Evolutionary conservation across 2,113 vertebrate species (phyloP).

Genomic region (Arenaria interpres): DNA sequence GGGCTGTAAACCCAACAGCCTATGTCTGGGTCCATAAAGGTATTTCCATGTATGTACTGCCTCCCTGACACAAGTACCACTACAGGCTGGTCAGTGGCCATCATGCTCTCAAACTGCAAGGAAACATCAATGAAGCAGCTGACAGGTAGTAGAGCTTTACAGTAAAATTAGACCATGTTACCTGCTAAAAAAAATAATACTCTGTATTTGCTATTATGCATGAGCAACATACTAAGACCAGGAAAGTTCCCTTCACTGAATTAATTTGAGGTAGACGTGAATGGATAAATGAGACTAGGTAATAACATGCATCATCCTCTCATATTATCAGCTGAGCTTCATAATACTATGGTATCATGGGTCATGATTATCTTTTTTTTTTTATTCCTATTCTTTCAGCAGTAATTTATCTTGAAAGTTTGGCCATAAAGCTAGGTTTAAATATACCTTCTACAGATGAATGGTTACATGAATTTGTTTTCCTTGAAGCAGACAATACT

Average conservation of each 20-base stretch:
- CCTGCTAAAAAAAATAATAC: not conserved
- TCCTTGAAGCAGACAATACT: not conserved
- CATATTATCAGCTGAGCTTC: not conserved
- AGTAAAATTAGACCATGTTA: not conserved
- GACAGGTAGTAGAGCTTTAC: not conserved
- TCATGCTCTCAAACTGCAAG: not conserved
- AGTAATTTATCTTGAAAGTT: not conserved
- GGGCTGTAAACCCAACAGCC: not conserved
- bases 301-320: not conserved
- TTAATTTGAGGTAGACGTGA: not conserved
- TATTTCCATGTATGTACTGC: not conserved
- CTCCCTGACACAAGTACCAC: not conserved
- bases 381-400: not conserved
- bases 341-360: not conserved
- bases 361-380: not conserved
- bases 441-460: slow-evolving; percentile 15
- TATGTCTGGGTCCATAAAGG: not conserved
- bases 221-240: not conserved
- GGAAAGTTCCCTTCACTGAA: not conserved
- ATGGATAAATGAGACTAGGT: not conserved
- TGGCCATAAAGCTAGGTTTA: slow-evolving; percentile 22
- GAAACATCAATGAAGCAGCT: not conserved
- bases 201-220: not conserved
- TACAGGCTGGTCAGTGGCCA: not conserved
- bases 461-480: slow-evolving; percentile 26